Evolutionary conservation across 2,888 invertebrate species (phyloP).

Genomic region (Orthosia gracilis): DNA sequence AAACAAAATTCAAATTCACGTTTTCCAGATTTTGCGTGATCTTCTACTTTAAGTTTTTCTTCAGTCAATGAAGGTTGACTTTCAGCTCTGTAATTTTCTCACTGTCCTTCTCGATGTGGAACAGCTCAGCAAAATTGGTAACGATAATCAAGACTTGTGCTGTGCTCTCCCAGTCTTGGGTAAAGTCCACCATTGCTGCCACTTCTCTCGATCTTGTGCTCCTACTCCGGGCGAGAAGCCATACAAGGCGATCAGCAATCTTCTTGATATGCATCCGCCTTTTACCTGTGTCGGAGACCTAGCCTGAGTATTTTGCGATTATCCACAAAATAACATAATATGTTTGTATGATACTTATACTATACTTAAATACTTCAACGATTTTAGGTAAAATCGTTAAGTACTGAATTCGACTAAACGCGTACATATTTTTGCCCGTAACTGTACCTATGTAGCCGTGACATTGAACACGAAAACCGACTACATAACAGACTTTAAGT

Average conservation of each 20-base stretch:
- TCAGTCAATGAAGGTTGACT: too few relatives aligned
- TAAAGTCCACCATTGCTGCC: not conserved
- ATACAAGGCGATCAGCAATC: too few relatives aligned
- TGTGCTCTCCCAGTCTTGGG: not conserved
- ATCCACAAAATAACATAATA: not conserved
- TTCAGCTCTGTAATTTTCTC: too few relatives aligned
- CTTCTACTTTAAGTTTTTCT: too few relatives aligned
- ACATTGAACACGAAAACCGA: conserved; percentile 70
- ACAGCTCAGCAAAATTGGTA: too few relatives aligned
- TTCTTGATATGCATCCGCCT: too few relatives aligned
- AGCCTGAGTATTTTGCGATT: too few relatives aligned
- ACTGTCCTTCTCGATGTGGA: too few relatives aligned
- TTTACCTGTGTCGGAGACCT: not conserved
- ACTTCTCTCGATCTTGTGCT: not conserved
- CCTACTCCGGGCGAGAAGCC: too few relatives aligned
- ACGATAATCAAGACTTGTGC: not conserved
- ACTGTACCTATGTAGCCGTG: conserved; percentile 63
- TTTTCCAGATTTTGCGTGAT: too few relatives aligned
- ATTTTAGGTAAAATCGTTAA: not conserved
- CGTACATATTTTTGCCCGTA: not conserved
- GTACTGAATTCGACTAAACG: not conserved
- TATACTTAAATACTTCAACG: not conserved
- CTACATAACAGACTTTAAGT: conserved; percentile 65
- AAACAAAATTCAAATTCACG: too few relatives aligned
- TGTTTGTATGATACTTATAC: too few relatives aligned